Evolutionary conservation across 2,113 vertebrate genomes (phyloP).

Genomic region (Callospermophilus lateralis): DNA sequence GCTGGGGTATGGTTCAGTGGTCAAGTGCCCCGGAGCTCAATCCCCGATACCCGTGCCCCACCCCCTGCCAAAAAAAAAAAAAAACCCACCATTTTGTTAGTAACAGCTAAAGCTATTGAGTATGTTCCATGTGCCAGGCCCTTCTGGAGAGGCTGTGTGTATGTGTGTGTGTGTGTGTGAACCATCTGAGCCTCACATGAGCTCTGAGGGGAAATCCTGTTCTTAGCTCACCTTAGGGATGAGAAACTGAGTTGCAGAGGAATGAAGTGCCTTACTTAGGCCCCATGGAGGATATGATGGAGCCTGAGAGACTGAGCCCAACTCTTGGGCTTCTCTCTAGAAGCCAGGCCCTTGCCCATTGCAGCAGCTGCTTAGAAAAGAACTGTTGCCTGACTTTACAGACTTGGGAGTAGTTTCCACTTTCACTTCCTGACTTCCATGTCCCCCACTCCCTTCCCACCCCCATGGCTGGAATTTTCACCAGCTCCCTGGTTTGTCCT

Average conservation of each 20-base stretch:
- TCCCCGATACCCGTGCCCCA: too few species aligned
- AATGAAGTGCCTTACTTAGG: background rate
- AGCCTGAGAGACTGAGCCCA: too few species aligned
- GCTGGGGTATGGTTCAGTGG: too few species aligned
- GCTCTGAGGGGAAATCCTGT: background rate
- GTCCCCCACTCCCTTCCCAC: background rate
- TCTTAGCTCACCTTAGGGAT: background rate
- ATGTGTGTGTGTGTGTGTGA: too few species aligned
- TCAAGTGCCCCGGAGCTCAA: too few species aligned
- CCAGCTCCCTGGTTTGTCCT: background rate
- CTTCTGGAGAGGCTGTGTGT: too few species aligned
- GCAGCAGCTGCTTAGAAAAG: accelerated
- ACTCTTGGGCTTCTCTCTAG: background rate
- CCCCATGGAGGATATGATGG: background rate
- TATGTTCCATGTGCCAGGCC: too few species aligned
- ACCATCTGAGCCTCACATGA: background rate
- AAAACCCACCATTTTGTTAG: too few species aligned
- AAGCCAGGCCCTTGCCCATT: background rate
- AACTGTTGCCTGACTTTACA: background rate
- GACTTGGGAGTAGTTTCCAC: background rate
- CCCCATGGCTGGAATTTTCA: background rate
- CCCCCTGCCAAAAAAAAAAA: too few species aligned
- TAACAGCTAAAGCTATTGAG: too few species aligned
- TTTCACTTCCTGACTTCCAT: background rate
- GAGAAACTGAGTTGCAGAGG: background rate